phyloP scores from a whole-genome alignment of 1,140 invertebrate species.

The Drosophila ogumai region DNA sequence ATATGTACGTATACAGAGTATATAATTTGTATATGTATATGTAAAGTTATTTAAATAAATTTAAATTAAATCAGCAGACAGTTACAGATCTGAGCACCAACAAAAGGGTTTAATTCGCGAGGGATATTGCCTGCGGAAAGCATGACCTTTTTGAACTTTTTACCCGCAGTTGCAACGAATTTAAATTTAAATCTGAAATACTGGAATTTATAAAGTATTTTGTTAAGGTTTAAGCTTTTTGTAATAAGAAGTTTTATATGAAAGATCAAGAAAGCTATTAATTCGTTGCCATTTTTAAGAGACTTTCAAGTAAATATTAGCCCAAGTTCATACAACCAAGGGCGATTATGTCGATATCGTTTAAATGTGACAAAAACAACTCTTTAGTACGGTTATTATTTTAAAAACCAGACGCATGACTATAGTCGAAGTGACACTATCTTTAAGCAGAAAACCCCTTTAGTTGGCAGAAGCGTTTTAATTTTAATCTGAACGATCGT shows the following conservation, averaged over 20 bases:
- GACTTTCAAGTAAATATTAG: background rate
- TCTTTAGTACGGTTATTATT: background rate
- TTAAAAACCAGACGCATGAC: background rate
- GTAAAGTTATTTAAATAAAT: constrained; percentile 40
- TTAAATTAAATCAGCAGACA: constrained; percentile 72
- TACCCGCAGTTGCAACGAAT: background rate
- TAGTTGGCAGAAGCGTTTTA: constrained; percentile 7
- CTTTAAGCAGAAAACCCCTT: constrained; percentile 28
- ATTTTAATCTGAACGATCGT: constrained; percentile 35
- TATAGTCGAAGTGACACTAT: constrained; percentile 8
- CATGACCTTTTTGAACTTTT: constrained; percentile 27
- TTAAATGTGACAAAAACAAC: background rate
- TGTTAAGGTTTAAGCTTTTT: background rate
- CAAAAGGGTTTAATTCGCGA: constrained; percentile 36
- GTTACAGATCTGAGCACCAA: constrained; percentile 43
- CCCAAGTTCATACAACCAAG: background rate
- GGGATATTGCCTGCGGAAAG: constrained; percentile 9
- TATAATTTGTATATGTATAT: constrained; percentile 5
- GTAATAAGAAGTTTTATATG: background rate
- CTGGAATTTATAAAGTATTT: background rate
- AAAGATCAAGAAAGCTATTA: background rate
- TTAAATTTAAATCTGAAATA: constrained; percentile 15
- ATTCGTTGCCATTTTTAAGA: fast-evolving
- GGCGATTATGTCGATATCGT: background rate
- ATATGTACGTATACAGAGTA: constrained; percentile 6